phyloP scores from a whole-genome alignment of 2,113 vertebrate genomes.

The Cygnus buccinator region DNA sequence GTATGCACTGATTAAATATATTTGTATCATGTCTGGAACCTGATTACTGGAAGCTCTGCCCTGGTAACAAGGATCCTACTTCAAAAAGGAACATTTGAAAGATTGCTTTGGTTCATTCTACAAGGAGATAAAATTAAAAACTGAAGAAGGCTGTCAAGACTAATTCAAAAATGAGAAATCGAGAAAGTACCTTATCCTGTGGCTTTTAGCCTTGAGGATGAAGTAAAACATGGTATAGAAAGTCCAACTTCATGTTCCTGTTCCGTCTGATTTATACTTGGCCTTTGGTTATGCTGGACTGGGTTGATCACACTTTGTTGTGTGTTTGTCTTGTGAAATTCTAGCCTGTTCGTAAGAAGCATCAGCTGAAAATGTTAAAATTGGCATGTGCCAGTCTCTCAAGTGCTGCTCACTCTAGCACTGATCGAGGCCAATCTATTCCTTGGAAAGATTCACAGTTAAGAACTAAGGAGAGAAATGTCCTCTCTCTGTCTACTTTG shows the following conservation, averaged over 20 bases:
- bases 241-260: background rate
- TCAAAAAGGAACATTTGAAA: background rate
- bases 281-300: background rate
- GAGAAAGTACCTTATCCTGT: background rate
- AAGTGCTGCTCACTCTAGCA: background rate
- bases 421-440: background rate
- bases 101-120: background rate
- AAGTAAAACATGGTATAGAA: background rate
- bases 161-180: background rate
- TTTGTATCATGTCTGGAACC: background rate
- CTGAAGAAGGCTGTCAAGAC: background rate
- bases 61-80: background rate
- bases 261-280: background rate
- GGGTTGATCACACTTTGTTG: background rate
- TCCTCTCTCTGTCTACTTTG: background rate
- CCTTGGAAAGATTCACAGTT: background rate
- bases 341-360: background rate
- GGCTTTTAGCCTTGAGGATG: background rate
- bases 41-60: background rate
- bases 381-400: background rate
- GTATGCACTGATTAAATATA: background rate
- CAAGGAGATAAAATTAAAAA: background rate
- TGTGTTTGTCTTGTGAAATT: background rate
- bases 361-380: background rate
- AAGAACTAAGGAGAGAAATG: background rate